A percentile compares a stretch with the other conserved stretches of the same genome.
These are phyloP conservation scores for Halcyon senegalensis DNA, from an alignment of 2,113 vertebrate species.

Conservation along the genomic window DNA sequence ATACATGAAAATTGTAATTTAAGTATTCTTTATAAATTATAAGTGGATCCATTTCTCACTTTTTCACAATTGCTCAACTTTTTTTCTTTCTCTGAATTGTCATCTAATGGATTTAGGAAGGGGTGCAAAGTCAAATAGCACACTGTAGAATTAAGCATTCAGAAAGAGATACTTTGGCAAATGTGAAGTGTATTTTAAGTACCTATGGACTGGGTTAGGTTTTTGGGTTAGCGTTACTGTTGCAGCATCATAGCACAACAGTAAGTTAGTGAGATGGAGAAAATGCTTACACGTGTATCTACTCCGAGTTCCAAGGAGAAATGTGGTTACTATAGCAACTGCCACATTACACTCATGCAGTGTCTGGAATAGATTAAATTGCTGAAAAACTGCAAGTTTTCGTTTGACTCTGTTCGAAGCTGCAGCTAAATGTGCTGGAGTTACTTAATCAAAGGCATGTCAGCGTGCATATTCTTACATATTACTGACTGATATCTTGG, in stretches of 20 bases:
- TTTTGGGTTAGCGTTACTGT: neutral
- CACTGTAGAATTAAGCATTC: neutral
- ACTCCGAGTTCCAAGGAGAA: slow-evolving; percentile 16
- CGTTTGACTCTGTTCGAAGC: slow-evolving; percentile 25
- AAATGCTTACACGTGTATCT: neutral
- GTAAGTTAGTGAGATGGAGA: slow-evolving; percentile 8
- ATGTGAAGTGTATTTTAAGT: neutral
- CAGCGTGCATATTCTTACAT: neutral
- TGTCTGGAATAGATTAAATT: slow-evolving; percentile 45
- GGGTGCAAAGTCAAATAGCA: neutral
- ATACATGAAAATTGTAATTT: neutral
- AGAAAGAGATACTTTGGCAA: neutral
- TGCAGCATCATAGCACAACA: neutral
- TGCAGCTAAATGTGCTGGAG: slow-evolving; percentile 17
- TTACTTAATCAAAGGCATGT: slow-evolving; percentile 40
- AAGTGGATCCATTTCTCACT: neutral
- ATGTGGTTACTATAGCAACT: slow-evolving; percentile 64
- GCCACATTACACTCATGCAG: slow-evolving; percentile 46
- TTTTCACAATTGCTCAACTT: neutral
- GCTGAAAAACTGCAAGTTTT: slow-evolving; percentile 44
- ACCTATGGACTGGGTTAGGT: neutral
- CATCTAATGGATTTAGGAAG: neutral
- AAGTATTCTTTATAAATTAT: neutral
- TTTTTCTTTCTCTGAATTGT: neutral
- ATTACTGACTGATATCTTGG: neutral